Percentiles rank a stretch among this genome's conserved stretches.
These are phyloP conservation scores for Emydocephalus ijimae DNA, from an alignment of 2,113 vertebrate genomes.

Conservation along the genomic window DNA sequence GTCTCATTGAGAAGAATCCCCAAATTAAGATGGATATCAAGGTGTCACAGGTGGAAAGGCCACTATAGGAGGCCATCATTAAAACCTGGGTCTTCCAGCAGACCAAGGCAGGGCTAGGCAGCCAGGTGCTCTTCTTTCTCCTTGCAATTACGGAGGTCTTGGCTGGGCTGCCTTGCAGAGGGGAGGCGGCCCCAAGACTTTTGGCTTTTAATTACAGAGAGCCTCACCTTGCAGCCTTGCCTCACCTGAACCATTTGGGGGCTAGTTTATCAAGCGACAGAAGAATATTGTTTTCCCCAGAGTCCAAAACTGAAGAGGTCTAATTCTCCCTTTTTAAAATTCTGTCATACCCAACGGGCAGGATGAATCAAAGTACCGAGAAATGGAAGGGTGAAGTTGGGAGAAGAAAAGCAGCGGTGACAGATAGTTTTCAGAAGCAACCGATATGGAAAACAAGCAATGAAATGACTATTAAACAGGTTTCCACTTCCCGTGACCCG, in stretches of 20 bases:
- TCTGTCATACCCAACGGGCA: too few relatives aligned
- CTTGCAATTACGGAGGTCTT: background rate
- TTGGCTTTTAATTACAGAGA: background rate
- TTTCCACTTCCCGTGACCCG: background rate
- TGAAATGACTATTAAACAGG: background rate
- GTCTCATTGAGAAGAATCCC: slow-evolving; percentile 61
- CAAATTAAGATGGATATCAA: slow-evolving; percentile 68
- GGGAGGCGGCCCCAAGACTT: background rate
- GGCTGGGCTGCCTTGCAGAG: background rate
- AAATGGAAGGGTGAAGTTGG: background rate
- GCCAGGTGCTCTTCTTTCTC: background rate
- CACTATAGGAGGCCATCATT: slow-evolving; percentile 46
- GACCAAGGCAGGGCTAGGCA: background rate
- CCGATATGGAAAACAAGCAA: background rate
- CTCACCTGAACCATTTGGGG: background rate
- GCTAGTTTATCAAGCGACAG: background rate
- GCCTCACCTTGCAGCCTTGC: background rate
- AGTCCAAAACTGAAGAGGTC: background rate
- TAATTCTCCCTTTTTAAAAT: background rate
- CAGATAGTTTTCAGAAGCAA: background rate
- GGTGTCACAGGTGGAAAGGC: slow-evolving; percentile 58
- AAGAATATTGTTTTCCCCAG: background rate
- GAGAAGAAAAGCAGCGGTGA: background rate
- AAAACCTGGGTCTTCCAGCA: slow-evolving; percentile 46
- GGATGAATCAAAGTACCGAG: background rate